Evolutionary conservation across 1,140 invertebrate species (phyloP), one percentile per base, ranked within the genome.

Genomic region (Eciton burchellii): DNA sequence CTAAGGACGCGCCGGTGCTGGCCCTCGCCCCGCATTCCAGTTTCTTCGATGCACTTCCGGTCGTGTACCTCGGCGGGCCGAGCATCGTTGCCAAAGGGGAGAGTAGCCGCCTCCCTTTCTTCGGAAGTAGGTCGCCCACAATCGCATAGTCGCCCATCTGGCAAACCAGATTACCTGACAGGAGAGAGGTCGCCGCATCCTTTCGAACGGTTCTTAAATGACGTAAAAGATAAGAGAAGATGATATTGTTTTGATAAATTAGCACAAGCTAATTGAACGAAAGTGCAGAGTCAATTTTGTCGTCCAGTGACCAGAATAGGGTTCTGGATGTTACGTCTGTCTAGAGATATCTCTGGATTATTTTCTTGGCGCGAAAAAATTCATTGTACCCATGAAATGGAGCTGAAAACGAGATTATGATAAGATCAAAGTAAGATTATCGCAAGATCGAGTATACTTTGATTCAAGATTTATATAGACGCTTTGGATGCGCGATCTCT

Each of bases 1-100:
- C 95, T 16, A 95, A 96, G 84, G 96, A 98, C 84, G 98, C 98
- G 0, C 97, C 98, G 2, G 96, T 99, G 82, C 93, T 99, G 74
- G 96, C 96, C n/a, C 95, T 98, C 62, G 97, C 97, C 21, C 98
- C 98, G 8, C 98, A 99, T 93, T 99, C 98, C 24, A 96, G 97
- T 74, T 98, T 97, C 95, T 97, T 98, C 94, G 98, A 99, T 94
- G 97, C 97, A 71, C 95, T 99, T 82, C 95, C 96, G 82, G 96
- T 98, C 81, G 96, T 98, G 82, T 95, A 96, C 85, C 95, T 98
- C 79, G 96, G 96, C 35, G 97, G 97, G 26, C 97, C 98, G 3
- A 97, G 97, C 90, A 97, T 98, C 91, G 98, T 99, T 84, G 97
- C 97, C 74, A 98, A 98, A 92, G 96, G 96, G 21, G 97, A 97